phyloP scores from a whole-genome alignment of 1,140 invertebrate genomes.

The Euschistus heros region DNA sequence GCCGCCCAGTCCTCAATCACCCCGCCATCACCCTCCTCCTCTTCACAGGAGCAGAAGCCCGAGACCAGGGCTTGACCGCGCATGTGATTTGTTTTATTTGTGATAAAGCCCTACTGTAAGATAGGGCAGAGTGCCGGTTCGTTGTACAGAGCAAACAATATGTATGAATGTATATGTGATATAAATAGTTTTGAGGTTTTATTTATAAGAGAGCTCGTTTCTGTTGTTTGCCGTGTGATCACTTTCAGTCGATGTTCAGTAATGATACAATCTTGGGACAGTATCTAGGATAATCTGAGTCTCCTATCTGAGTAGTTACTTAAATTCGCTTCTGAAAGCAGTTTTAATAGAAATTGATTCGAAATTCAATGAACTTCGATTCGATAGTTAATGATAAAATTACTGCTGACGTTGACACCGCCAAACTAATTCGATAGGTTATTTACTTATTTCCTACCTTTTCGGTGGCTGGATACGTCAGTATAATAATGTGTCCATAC shows the following conservation, averaged over 20 bases:
- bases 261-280: too few species aligned
- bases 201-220: constrained; percentile 22
- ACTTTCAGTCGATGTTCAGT: constrained; percentile 4
- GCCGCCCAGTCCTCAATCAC: constrained; percentile 24
- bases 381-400: too few species aligned
- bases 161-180: constrained; percentile 24
- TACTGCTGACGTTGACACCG: too few species aligned
- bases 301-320: too few species aligned
- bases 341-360: too few species aligned
- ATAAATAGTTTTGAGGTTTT: constrained; percentile 14
- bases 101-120: constrained; percentile 16
- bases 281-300: too few species aligned
- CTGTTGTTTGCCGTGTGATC: constrained; percentile 19
- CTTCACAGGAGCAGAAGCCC: constrained; percentile 21
- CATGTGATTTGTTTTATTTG: constrained; percentile 18
- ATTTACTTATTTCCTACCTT: too few species aligned
- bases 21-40: constrained; percentile 21
- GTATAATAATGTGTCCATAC: too few species aligned
- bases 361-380: too few species aligned
- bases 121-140: constrained; percentile 10
- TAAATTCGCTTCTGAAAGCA: too few species aligned
- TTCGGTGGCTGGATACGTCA: too few species aligned
- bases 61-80: constrained; percentile 33
- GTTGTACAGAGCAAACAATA: constrained; percentile 16
- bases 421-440: too few species aligned